Percentiles rank a stretch among this genome's conserved stretches.
These are phyloP conservation scores for Hyposmocoma kahamanoa DNA, from an alignment of 1,140 invertebrate species.

Conservation along the genomic window DNA sequence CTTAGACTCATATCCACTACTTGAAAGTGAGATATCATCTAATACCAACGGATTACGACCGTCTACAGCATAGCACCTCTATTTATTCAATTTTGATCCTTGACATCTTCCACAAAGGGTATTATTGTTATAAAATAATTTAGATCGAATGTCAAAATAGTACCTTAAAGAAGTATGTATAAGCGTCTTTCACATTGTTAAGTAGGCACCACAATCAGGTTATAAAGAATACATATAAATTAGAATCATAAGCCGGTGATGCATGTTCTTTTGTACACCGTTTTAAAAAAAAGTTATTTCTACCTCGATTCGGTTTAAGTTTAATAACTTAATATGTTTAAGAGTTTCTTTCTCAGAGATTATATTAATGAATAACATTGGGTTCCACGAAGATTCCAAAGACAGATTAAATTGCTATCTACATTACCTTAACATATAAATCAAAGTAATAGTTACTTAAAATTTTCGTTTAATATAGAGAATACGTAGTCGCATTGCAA, in stretches of 20 bases:
- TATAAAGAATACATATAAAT: conserved; percentile 53
- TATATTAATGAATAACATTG: conserved; percentile 13
- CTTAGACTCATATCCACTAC: conserved; percentile 19
- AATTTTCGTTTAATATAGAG: no score
- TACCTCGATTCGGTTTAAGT: conserved; percentile 38
- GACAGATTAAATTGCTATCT: no score
- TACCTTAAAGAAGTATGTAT: conserved; percentile 28
- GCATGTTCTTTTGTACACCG: conserved; percentile 43
- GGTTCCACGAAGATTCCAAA: no score
- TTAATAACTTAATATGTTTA: conserved; percentile 64
- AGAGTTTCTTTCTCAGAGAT: conserved; percentile 38
- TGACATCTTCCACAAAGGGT: conserved; percentile 37
- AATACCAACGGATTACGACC: conserved; percentile 40
- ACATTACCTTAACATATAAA: no score
- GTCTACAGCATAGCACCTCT: conserved; percentile 27
- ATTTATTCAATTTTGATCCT: conserved; percentile 28
- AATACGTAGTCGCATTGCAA: no score
- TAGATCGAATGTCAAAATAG: conserved; percentile 63
- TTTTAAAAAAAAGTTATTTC: conserved; percentile 41
- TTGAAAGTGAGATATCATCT: conserved; percentile 29
- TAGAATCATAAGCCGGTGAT: conserved; percentile 58
- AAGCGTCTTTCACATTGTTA: conserved; percentile 38
- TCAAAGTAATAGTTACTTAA: no score
- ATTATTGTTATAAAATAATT: conserved; percentile 64
- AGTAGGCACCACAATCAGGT: conserved; percentile 45